These are phyloP conservation scores for Drosophila macrothrix DNA, from an alignment of 2,888 invertebrate species.

Conservation along the genomic window DNA sequence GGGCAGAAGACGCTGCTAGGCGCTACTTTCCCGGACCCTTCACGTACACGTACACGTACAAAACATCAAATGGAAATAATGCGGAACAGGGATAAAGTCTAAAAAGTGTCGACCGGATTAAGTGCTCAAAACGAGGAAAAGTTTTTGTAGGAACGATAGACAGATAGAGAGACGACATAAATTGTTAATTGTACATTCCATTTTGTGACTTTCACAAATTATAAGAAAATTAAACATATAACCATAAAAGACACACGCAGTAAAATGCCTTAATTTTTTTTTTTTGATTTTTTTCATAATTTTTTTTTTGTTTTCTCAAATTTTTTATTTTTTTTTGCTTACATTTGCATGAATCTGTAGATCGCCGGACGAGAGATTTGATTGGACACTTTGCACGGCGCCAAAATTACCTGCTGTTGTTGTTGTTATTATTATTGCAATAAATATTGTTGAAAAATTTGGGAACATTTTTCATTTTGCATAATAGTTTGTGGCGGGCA, in stretches of 20 bases:
- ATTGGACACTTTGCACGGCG: slow-evolving; percentile 77
- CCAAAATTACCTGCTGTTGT: slow-evolving; percentile 82
- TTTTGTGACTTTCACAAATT: slow-evolving; percentile 28
- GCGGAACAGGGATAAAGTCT: slow-evolving; percentile 39
- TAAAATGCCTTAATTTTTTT: slow-evolving; percentile 31
- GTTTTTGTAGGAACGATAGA: slow-evolving; percentile 16
- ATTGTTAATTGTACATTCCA: slow-evolving; percentile 55
- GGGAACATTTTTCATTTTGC: slow-evolving; percentile 25
- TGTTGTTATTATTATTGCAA: slow-evolving; percentile 38
- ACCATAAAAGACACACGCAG: slow-evolving; percentile 50
- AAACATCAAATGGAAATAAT: slow-evolving; percentile 57
- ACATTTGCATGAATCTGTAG: slow-evolving; percentile 85
- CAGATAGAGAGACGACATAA: slow-evolving; percentile 44
- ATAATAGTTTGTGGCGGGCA: slow-evolving; percentile 55
- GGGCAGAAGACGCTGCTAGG: slow-evolving; percentile 8
- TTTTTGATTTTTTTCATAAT: slow-evolving; percentile 11
- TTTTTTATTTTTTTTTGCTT: slow-evolving; percentile 67
- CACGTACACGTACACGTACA: slow-evolving; percentile 19
- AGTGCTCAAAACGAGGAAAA: slow-evolving; percentile 45
- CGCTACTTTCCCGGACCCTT: slow-evolving; percentile 8
- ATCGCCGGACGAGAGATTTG: slow-evolving; percentile 83
- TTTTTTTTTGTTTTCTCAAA: slow-evolving; percentile 12
- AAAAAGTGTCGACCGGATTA: slow-evolving; percentile 44
- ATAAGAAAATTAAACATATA: slow-evolving; percentile 44
- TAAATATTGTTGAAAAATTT: slow-evolving; percentile 25